Percentiles rank a stretch among this genome's conserved stretches.
These are phyloP conservation scores for Toxotes lorentzi DNA, from an alignment of 2,797 vertebrate species.

Conservation along the genomic window DNA sequence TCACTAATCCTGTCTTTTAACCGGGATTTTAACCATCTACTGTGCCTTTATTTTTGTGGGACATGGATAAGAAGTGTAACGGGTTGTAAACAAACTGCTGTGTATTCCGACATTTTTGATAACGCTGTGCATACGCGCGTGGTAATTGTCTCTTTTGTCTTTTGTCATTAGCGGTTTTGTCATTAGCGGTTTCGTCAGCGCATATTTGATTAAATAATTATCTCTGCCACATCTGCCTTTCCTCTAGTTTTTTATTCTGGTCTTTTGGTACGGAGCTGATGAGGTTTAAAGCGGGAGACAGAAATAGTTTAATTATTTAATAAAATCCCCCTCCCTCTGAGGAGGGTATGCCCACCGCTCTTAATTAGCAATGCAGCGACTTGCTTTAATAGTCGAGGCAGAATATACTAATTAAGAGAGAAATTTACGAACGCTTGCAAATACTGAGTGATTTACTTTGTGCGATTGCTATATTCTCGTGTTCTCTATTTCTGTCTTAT, in stretches of 20 bases:
- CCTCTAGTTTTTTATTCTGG: slow-evolving; percentile 52
- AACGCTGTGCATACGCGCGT: slow-evolving; percentile 19
- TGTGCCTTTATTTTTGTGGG: slow-evolving; percentile 26
- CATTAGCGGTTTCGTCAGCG: slow-evolving; percentile 8
- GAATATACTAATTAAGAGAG: slow-evolving; percentile 68
- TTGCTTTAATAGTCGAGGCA: slow-evolving; percentile 57
- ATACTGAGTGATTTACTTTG: slow-evolving; percentile 10
- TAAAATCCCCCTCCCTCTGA: slow-evolving; percentile 61
- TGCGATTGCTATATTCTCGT: slow-evolving; percentile 3
- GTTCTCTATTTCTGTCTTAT: background rate
- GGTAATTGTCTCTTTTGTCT: slow-evolving; percentile 63
- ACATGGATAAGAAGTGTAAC: slow-evolving; percentile 37
- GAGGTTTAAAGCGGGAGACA: slow-evolving; percentile 71
- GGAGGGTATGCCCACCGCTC: slow-evolving; percentile 54
- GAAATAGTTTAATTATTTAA: slow-evolving; percentile 82
- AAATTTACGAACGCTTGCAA: slow-evolving; percentile 37
- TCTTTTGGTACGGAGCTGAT: slow-evolving; percentile 58
- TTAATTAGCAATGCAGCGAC: slow-evolving; percentile 80
- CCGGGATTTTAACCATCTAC: slow-evolving; percentile 37
- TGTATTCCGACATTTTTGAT: slow-evolving; percentile 44
- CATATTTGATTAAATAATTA: slow-evolving; percentile 80
- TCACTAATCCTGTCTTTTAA: slow-evolving; percentile 35
- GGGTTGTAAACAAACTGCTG: slow-evolving; percentile 37
- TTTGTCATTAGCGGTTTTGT: slow-evolving; percentile 25
- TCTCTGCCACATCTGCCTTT: slow-evolving; percentile 52